A percentile compares a stretch with the other conserved stretches of the same genome.
phyloP scores from a whole-genome alignment of 2,888 invertebrate species.

The Diaperis boleti region DNA sequence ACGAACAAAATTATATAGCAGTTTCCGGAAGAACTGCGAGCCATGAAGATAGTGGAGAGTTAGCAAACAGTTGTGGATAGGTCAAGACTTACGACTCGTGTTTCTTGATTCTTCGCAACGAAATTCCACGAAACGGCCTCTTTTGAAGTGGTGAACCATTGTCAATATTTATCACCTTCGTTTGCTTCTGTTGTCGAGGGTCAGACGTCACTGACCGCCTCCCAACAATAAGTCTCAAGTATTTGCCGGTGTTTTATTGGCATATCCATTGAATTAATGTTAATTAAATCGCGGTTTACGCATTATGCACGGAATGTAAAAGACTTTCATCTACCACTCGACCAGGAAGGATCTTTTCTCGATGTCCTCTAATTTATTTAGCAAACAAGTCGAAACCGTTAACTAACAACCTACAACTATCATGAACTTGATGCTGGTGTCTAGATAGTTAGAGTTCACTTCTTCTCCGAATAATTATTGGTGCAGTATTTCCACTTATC shows the following conservation, averaged over 20 bases:
- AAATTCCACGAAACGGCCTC: conserved; percentile 2
- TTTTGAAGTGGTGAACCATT: conserved; percentile 8
- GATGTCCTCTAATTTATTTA: conserved; percentile 31
- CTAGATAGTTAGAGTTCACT: conserved; percentile 23
- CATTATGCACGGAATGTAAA: conserved; percentile 9
- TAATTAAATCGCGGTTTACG: conserved; percentile 21
- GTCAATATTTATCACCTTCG: conserved; percentile 30
- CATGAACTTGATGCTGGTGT: conserved; percentile 21
- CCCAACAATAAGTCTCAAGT: conserved; percentile 25
- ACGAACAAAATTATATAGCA: no score
- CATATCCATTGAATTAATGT: conserved; percentile 25
- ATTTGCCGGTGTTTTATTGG: conserved; percentile 25
- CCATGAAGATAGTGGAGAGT: neutral
- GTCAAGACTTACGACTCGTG: neutral
- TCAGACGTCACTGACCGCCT: conserved; percentile 37
- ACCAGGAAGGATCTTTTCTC: conserved; percentile 15
- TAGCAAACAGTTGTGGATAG: conserved; percentile 8
- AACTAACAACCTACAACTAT: conserved; percentile 28
- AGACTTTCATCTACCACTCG: conserved; percentile 6
- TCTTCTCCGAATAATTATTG: conserved; percentile 23
- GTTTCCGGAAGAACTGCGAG: neutral
- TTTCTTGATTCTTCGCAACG: neutral
- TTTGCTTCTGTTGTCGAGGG: conserved; percentile 29
- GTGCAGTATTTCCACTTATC: conserved; percentile 12
- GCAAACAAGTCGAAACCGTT: conserved; percentile 25